Base-by-base conservation (phyloP, 1,140 invertebrate species). In the Halesus radiatus region DNA sequence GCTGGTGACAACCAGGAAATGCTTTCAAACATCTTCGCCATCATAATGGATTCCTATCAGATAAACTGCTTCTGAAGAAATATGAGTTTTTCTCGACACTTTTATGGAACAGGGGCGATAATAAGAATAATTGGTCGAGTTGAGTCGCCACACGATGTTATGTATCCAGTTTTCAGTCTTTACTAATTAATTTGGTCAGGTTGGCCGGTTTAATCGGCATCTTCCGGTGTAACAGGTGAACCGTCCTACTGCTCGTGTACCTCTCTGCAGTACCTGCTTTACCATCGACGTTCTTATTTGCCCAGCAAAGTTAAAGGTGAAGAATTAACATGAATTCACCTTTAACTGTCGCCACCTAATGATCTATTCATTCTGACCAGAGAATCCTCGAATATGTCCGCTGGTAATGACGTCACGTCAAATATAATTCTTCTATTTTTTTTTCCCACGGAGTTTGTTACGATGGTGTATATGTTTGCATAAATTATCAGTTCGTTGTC, bases 131-230 rank as follows among this genome's bases (percentile, higher is more conserved):
- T 74, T 74, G 70, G 70, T 5, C 26, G 52, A 53, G 70, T 54
- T 74, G 23, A 37, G 26, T 74, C 15, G 26, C 66, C 66, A 22
- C 66, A 52, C 66, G 18, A 23, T 50, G 45, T 52, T 50, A 20
- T 70, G 66, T 52, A 70, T 70, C 32, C 66, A 70, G 66, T 45
- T 70, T 50, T n/a, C 66, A n/a, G 29, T 70, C 16, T 73, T 74
- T 74, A 52, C 70, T 74, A 74, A 74, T 74, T 74, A 74, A 74
- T 74, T 74, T 74, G 70, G 70, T 74, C 70, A 74, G 54, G 53
- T 54, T 26, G 70, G 22, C 22, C 70, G 6, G 68, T 50, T 74
- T 74, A 74, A 74, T 74, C 70, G 70, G 10, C 70, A 74, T 52
- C 70, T 74, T 74, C 70, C 70, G 70, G 70, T 22, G 50, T 18